Evolutionary conservation across 2,888 invertebrate species (phyloP), one percentile per base, ranked within the genome.

Genomic region (Athrips mouffetella): DNA sequence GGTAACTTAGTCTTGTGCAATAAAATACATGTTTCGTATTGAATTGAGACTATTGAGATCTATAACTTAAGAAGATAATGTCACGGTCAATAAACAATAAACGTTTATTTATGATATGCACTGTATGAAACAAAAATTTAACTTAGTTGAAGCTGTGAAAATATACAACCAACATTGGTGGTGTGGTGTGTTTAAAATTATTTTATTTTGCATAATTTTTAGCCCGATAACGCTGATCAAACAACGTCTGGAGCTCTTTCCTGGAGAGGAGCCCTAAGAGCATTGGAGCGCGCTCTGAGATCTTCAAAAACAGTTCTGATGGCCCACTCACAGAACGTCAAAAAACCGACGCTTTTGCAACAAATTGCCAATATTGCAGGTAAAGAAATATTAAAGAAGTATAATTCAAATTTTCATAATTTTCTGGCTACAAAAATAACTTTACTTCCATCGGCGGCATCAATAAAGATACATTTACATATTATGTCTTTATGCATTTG

Each of bases 331-430:
- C 40, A 11, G 10, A 10, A 15, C 8, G 41, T 25, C 25, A 8
- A 30, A 0, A 33, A 40, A 11, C 16, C 20, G 0, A 29, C 59
- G 1, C 16, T 72, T 11, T 15, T 66, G 11, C 45, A 63, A 15
- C 49, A 56, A 49, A 53, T 68, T 11, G 45, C 53, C 8, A n/a
- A 20, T 2, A 44, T 58, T 13, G 47, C 62, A 3, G 62, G 67
- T 70, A 44, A 51, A 31, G n/a, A 10, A 3, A 2, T 31, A 31
- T 33, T 33, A 13, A 1, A 20, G 1, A 20, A 18, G 10, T 20
- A 37, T 3, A 7, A 25, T 10, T 10, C 27, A 25, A 25, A 25
- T 25, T 25, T 5, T 7, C n/a, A n/a, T n/a, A n/a, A n/a, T n/a
- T n/a, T n/a, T n/a, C n/a, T n/a, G n/a, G n/a, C n/a, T n/a, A n/a